Base-by-base conservation (phyloP, 2,888 invertebrate species). In the Cheilosia scutellata region DNA sequence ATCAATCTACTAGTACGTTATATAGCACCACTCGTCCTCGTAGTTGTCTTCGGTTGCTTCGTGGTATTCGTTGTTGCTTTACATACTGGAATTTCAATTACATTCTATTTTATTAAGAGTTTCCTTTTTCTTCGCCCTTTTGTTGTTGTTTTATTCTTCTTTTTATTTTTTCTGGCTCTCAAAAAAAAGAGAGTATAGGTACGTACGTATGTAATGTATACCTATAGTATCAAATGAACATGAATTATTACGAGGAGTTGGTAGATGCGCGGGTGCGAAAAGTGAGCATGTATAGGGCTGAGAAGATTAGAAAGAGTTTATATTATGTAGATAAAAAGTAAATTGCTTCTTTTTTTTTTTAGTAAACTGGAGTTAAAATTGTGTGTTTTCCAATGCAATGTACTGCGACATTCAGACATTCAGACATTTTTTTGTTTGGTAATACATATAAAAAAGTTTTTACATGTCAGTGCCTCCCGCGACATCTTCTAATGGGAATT, bases 31-130 rank as follows among this genome's bases (percentile, higher is more conserved):
- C 49, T 37, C 42, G 37, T 29, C 40, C n/a, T 25, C 37, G 13
- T 20, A 29, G 27, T 51, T n/a, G 33, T 37, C 49, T 11, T 57
- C 37, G 11, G 4, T 20, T 27, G 2, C 20, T 16, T 13, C 37
- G 16, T 16, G 16, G 29, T 53, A 31, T 11, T 65, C 37, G 37
- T 60, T 62, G n/a, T 62, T 25, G 44, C 55, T 65, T 65, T 65
- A 47, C 75, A 65, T 65, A 65, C 31, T 65, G 72, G 79, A 79
- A 74, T 79, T 74, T 79, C 79, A 79, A 79, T 72, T 72, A 79
- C 65, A 65, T 79, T 79, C 42, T 42, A 27, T 78, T 71, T 78
- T 71, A 63, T 71, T 78, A 62, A 62, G 62, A 72, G 27, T 65
- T 55, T 55, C 31, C 20, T 16, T 47, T 74, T 51, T 13, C 27